Conservation (phyloP, 2,888 invertebrate genomes). For the Lepidonotus clava region DNA sequence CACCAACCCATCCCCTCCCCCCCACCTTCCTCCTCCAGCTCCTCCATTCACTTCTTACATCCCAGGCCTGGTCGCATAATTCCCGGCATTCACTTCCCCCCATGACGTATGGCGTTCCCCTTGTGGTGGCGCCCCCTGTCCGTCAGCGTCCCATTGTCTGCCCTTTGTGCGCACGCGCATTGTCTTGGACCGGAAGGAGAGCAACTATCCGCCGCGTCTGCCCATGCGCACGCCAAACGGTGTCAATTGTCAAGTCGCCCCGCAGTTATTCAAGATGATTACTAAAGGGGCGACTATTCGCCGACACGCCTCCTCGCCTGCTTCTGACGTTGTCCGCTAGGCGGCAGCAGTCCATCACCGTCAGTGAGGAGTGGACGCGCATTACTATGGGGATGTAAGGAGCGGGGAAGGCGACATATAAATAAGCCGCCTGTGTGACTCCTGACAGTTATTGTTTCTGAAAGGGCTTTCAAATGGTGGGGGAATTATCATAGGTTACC, state of each 20-base stretch:
- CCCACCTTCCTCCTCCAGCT: neutral
- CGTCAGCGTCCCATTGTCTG: neutral
- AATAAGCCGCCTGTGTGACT: too few species aligned
- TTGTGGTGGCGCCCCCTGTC: neutral
- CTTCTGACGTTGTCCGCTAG: neutral
- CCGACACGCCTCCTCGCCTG: neutral
- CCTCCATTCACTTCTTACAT: neutral
- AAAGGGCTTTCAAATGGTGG: too few species aligned
- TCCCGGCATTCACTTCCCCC: neutral
- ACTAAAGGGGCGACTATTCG: neutral
- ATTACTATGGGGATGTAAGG: neutral
- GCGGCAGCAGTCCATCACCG: conserved; percentile 15
- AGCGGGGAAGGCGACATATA: too few species aligned
- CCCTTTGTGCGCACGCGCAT: neutral
- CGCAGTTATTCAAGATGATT: neutral
- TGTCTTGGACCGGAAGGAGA: neutral
- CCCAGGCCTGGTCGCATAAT: neutral
- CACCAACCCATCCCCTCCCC: neutral
- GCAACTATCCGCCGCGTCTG: neutral
- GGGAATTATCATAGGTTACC: too few species aligned
- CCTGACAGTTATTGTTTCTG: too few species aligned
- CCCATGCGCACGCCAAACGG: neutral
- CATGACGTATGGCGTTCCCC: neutral
- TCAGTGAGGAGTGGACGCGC: neutral
- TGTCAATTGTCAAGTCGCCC: neutral